Evolutionary conservation across 2,888 invertebrate species (phyloP), one percentile per base, ranked within the genome.

Genomic region (Selenia dentaria): DNA sequence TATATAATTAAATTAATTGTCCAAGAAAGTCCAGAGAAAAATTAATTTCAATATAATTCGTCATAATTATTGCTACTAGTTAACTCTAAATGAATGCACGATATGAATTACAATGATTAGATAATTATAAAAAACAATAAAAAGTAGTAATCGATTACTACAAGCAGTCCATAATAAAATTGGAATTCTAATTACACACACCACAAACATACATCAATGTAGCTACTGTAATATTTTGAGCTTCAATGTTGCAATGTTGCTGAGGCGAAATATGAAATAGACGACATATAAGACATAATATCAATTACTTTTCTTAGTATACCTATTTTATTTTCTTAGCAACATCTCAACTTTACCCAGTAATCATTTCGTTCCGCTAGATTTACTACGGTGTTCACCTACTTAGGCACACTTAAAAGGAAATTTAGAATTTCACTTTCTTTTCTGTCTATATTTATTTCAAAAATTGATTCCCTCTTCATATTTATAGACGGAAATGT

Each of bases 391-490:
- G 48, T 38, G 46, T 53, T 29, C 45, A 36, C 25, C 36, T 33
- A 46, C 45, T 43, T 33, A 36, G 13, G 32, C 34, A 47, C 33
- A 53, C 39, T 34, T 24, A 4, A 10, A 33, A 38, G 16, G 14
- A 24, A 53, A 49, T 40, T 33, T 29, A 46, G 25, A 41, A 43
- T 46, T 48, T 53, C 39, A 35, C 56, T 53, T 53, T 56, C 53
- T 41, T 44, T 48, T 46, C 39, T 16, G 25, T 22, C 22, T 22
- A 22, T 26, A 43, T 31, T 22, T 6, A 33, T 11, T 20, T 26
- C 13, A 35, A 29, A 29, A 31, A 11, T 36, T 29, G n/a, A n/a
- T n/a, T n/a, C n/a, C n/a, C n/a, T n/a, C n/a, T n/a, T n/a, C n/a
- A n/a, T n/a, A n/a, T n/a, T n/a, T n/a, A n/a, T n/a, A n/a, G n/a